phyloP scores from a whole-genome alignment of 2,797 vertebrate genomes.

The Crenuchus spilurus region DNA sequence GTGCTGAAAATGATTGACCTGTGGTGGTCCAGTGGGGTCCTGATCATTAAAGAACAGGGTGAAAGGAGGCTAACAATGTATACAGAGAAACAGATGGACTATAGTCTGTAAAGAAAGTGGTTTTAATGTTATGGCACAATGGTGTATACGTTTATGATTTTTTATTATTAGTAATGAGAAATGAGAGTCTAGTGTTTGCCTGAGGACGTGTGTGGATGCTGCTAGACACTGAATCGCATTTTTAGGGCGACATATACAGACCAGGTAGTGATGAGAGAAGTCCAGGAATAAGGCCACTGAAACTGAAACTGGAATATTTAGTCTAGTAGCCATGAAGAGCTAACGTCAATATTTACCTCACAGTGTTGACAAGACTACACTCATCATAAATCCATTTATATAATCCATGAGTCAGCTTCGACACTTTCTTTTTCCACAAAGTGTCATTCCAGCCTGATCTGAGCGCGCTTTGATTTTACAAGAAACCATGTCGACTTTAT shows the following conservation, averaged over 20 bases:
- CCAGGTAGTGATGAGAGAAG: background rate
- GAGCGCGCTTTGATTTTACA: constrained; percentile 5
- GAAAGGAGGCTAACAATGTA: too few species aligned
- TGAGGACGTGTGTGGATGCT: too few species aligned
- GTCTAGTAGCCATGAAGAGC: constrained; percentile 33
- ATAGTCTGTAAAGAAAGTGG: too few species aligned
- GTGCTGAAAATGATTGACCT: too few species aligned
- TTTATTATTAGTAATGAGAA: too few species aligned
- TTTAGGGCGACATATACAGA: constrained; percentile 8
- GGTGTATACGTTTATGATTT: too few species aligned
- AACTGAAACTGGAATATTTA: constrained; percentile 51
- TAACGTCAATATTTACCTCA: constrained; percentile 54
- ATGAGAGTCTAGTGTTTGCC: too few species aligned
- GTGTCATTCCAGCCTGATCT: constrained; percentile 20
- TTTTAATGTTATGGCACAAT: too few species aligned
- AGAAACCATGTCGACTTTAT: background rate
- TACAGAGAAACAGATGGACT: too few species aligned
- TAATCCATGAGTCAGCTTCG: constrained; percentile 36
- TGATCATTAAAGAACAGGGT: too few species aligned
- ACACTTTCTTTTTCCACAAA: constrained; percentile 33
- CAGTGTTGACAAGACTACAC: constrained; percentile 25
- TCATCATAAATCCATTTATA: constrained; percentile 37
- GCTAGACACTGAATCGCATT: background rate
- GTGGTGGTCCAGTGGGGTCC: too few species aligned
- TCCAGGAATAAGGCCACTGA: constrained; percentile 43